These are phyloP conservation scores for Nebria ingens DNA, from an alignment of 1,140 invertebrate genomes.

Conservation along the genomic window DNA sequence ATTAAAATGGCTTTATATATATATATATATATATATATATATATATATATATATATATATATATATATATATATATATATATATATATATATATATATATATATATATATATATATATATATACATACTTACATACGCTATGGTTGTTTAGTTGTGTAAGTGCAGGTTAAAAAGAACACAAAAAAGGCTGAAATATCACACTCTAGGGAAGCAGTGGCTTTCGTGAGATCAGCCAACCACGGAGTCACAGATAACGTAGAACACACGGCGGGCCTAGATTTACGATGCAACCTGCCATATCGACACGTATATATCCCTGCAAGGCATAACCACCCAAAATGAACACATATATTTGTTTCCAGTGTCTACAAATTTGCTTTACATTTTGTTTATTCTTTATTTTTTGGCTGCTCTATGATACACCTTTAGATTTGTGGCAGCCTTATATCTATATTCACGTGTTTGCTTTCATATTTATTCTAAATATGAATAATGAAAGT, in stretches of 20 bases:
- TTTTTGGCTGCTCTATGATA: background rate
- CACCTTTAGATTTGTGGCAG: background rate
- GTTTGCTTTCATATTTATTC: background rate
- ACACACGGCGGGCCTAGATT: background rate
- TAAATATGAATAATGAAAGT: background rate
- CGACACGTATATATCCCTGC: background rate
- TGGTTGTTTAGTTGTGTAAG: no score
- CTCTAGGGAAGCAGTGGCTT: background rate
- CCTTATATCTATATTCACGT: background rate
- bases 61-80: no score
- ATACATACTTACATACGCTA: no score
- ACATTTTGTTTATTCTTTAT: no score
- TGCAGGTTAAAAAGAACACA: no score
- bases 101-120: no score
- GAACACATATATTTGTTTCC: background rate
- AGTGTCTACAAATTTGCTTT: no score
- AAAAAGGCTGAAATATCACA: background rate
- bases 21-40: no score
- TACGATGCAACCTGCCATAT: background rate
- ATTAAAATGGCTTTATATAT: no score
- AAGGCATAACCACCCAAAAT: no score
- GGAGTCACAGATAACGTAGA: background rate
- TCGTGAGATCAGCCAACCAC: background rate
- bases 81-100: no score
- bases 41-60: no score